Evolutionary conservation across 2,797 vertebrate genomes (phyloP).

Genomic region (Coregonus ussuriensis): DNA sequence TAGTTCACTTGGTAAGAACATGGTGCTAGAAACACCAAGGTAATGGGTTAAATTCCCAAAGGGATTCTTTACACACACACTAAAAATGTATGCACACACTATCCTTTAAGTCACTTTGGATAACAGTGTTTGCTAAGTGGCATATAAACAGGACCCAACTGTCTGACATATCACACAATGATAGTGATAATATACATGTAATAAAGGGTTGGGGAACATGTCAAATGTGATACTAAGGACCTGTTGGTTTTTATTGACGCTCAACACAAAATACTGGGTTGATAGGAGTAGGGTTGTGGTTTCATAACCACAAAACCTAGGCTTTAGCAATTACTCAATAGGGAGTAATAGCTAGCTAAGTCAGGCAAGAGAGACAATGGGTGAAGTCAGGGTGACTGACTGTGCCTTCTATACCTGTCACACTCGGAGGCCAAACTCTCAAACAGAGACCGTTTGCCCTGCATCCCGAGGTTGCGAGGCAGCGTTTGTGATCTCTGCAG

Average conservation of each 20-base stretch:
- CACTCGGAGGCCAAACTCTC: constrained; percentile 85
- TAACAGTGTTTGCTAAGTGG: background rate
- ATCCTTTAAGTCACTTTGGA: background rate
- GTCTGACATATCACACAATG: too few relatives aligned
- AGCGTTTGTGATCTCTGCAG: constrained; percentile 83
- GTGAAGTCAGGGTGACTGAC: background rate
- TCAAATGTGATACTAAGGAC: background rate
- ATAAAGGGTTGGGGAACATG: too few relatives aligned
- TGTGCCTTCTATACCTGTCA: constrained; percentile 68
- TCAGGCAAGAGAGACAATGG: background rate
- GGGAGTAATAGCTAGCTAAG: background rate
- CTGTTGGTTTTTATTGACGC: background rate
- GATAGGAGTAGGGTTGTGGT: background rate
- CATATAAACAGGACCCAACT: too few relatives aligned
- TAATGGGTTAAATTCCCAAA: background rate
- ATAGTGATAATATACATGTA: background rate
- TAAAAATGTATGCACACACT: background rate
- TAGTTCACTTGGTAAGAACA: background rate
- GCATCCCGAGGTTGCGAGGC: constrained; percentile 75
- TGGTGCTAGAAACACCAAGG: background rate
- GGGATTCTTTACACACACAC: background rate
- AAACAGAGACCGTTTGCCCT: constrained; percentile 84
- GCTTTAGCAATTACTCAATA: background rate
- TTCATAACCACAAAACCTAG: background rate
- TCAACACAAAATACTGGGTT: background rate